Evolutionary conservation across 2,797 vertebrate species (phyloP).

Genomic region (Microctenopoma stevenorrisi): DNA sequence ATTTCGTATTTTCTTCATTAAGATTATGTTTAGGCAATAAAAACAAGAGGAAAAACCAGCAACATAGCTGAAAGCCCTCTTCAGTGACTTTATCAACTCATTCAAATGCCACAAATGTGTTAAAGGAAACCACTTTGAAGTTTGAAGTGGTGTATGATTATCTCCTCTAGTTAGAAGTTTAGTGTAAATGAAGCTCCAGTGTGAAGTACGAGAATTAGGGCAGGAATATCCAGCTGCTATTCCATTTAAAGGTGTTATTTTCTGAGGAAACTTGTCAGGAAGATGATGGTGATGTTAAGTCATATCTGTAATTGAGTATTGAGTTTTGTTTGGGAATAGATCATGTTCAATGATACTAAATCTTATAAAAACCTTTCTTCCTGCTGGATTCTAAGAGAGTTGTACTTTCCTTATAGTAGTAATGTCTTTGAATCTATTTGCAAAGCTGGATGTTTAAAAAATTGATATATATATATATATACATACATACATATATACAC

Average conservation of each 20-base stretch:
- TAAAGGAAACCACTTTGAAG: conserved; percentile 24
- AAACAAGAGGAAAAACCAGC: conserved; percentile 3
- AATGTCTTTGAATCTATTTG: background rate
- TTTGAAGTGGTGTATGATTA: conserved; percentile 40
- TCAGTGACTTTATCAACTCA: conserved; percentile 35
- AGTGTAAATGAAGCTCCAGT: conserved; percentile 27
- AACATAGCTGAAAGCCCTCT: conserved; percentile 30
- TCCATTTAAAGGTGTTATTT: conserved; percentile 19
- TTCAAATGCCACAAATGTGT: conserved; percentile 42
- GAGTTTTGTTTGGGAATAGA: background rate
- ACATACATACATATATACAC: too few species aligned
- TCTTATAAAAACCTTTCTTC: background rate
- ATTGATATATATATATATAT: too few species aligned
- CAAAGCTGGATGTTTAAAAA: background rate
- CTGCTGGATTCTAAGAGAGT: background rate
- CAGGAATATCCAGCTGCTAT: conserved; percentile 19
- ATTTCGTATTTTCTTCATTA: conserved; percentile 19
- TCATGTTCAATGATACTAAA: background rate
- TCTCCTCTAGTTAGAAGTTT: conserved; percentile 29
- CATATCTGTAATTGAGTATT: background rate
- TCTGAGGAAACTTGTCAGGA: conserved; percentile 13
- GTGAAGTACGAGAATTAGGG: conserved; percentile 16
- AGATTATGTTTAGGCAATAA: conserved; percentile 32
- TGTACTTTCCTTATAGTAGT: background rate
- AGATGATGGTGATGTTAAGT: background rate